A percentile compares a stretch with the other conserved stretches of the same genome.
These are phyloP conservation scores for Drepanosiphum platanoidis DNA, from an alignment of 2,888 invertebrate genomes.

Conservation along the genomic window DNA sequence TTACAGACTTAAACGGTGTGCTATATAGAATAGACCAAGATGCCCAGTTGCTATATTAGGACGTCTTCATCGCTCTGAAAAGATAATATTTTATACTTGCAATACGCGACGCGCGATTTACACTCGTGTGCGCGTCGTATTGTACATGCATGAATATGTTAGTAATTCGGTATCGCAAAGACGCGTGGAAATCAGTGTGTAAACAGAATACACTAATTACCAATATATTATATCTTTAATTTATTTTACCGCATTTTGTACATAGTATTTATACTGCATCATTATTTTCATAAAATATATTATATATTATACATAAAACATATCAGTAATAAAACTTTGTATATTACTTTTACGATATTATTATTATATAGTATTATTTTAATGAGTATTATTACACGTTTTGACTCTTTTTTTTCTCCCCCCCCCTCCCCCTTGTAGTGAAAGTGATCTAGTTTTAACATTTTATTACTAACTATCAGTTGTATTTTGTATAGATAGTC, in stretches of 20 bases:
- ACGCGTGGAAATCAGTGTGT: slow-evolving; percentile 39
- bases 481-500: not conserved
- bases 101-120: not conserved
- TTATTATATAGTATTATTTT: slow-evolving; percentile 7
- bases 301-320: not conserved
- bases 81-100: slow-evolving; percentile 22
- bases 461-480: slow-evolving; percentile 15
- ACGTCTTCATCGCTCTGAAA: slow-evolving; percentile 48
- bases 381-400: slow-evolving; percentile 1
- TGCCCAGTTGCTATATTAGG: slow-evolving; percentile 25
- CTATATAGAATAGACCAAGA: slow-evolving; percentile 22
- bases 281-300: slow-evolving; percentile 13
- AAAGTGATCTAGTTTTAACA: slow-evolving; percentile 50
- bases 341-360: slow-evolving; percentile 13
- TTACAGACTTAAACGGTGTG: slow-evolving; percentile 33
- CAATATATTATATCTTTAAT: slow-evolving; percentile 42
- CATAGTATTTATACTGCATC: slow-evolving; percentile 52
- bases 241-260: slow-evolving; percentile 61
- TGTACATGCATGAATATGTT: not conserved
- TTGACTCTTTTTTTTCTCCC: not conserved
- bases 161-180: slow-evolving; percentile 6
- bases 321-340: slow-evolving; percentile 25
- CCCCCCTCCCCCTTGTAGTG: slow-evolving; percentile 33
- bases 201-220: slow-evolving; percentile 21
- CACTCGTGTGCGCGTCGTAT: not conserved